These are phyloP conservation scores for Pseudobourletiella spinata DNA, from an alignment of 1,140 invertebrate genomes.

Conservation along the genomic window DNA sequence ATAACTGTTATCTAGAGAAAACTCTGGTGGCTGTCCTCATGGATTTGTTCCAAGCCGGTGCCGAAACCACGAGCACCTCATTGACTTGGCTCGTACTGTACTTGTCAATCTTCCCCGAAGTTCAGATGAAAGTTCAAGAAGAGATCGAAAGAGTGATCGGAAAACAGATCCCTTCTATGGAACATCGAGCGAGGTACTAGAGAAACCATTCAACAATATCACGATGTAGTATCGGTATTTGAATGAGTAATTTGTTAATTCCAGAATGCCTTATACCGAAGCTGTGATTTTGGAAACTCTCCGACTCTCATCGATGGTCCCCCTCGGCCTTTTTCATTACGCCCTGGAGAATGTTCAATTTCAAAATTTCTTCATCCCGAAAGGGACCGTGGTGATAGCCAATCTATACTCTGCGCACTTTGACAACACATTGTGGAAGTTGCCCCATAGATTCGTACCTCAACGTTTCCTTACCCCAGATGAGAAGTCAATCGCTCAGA, in stretches of 20 bases:
- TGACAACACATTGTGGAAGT: slow-evolving; percentile 39
- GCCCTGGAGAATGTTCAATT: slow-evolving; percentile 12
- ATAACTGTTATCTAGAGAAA: slow-evolving; percentile 2
- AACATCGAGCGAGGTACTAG: no score
- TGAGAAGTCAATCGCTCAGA: neutral
- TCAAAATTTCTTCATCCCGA: slow-evolving; percentile 25
- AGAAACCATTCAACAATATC: no score
- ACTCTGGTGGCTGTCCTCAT: slow-evolving; percentile 1
- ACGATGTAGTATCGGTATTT: no score
- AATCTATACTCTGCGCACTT: slow-evolving; percentile 42
- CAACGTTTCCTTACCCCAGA: slow-evolving; percentile 38
- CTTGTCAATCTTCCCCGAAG: slow-evolving; percentile 36
- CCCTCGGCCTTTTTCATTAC: slow-evolving; percentile 1
- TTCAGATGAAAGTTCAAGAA: slow-evolving; percentile 37
- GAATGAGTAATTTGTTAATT: neutral
- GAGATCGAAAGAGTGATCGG: slow-evolving; percentile 40
- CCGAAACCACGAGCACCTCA: slow-evolving; percentile 38
- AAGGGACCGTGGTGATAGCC: slow-evolving; percentile 36
- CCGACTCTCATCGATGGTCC: neutral
- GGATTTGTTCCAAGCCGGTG: slow-evolving; percentile 40
- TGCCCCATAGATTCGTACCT: slow-evolving; percentile 42
- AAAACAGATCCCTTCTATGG: no score
- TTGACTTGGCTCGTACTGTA: slow-evolving; percentile 38
- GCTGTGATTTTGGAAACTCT: slow-evolving; percentile 8
- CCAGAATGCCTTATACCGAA: slow-evolving; percentile 35